phyloP scores from a whole-genome alignment of 2,888 invertebrate genomes.

The Alcis repandata region DNA sequence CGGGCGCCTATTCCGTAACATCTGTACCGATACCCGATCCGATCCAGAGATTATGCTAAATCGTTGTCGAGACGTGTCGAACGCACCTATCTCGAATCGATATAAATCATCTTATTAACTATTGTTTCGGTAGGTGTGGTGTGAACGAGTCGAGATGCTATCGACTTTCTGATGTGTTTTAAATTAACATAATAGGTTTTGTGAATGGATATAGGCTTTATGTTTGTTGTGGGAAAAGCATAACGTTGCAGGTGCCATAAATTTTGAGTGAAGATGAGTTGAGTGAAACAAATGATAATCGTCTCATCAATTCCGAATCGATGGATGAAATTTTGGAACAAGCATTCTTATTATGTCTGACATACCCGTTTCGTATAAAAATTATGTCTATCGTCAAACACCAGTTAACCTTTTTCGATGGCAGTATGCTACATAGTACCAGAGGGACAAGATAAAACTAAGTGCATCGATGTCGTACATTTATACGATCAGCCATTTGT shows the following conservation, averaged over 20 bases:
- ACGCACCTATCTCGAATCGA: slow-evolving; percentile 80
- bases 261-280: slow-evolving; percentile 13
- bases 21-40: slow-evolving; percentile 81
- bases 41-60: slow-evolving; percentile 84
- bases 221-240: slow-evolving; percentile 77
- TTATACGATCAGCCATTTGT: slow-evolving; percentile 30
- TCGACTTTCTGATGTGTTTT: slow-evolving; percentile 83
- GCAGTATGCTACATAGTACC: slow-evolving; percentile 13
- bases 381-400: slow-evolving; percentile 13
- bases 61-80: slow-evolving; percentile 84
- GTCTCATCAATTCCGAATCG: neutral
- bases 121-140: slow-evolving; percentile 87
- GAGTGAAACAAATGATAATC: slow-evolving; percentile 18
- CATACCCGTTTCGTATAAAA: slow-evolving; percentile 1
- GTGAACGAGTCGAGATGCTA: slow-evolving; percentile 83
- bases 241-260: slow-evolving; percentile 42
- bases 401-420: slow-evolving; percentile 22
- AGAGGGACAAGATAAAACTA: slow-evolving; percentile 29
- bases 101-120: slow-evolving; percentile 87
- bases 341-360: slow-evolving; percentile 4
- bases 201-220: slow-evolving; percentile 83
- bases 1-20: slow-evolving; percentile 64
- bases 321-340: neutral
- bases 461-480: slow-evolving; percentile 29
- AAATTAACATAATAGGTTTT: slow-evolving; percentile 87